Conservation (phyloP, 2,797 vertebrate species). For the Myoxocephalus aenaeus region DNA sequence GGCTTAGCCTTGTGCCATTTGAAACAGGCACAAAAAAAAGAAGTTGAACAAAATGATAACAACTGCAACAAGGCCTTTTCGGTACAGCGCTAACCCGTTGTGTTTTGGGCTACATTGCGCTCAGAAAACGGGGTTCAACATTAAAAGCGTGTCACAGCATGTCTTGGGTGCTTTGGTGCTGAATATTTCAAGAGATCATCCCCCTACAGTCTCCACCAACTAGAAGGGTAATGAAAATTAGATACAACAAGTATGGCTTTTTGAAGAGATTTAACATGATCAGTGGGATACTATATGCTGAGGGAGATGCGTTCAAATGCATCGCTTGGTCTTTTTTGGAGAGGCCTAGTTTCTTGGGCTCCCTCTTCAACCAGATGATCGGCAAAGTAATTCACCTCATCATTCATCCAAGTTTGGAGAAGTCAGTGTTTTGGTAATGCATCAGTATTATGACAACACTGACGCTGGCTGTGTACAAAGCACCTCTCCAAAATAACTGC, state of each 20-base stretch:
- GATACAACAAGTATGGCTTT: constrained; percentile 60
- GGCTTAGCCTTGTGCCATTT: constrained; percentile 26
- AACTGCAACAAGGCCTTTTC: not conserved
- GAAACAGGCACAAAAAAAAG: constrained; percentile 9
- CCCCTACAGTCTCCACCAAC: constrained; percentile 57
- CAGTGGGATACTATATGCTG: constrained; percentile 19
- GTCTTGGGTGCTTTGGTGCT: constrained; percentile 68
- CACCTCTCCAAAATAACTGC: constrained; percentile 72
- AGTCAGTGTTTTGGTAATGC: constrained; percentile 71
- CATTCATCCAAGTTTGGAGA: constrained; percentile 57
- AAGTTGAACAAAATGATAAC: not conserved
- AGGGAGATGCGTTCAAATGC: constrained; percentile 50
- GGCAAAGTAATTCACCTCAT: constrained; percentile 50
- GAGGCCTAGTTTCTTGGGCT: not conserved
- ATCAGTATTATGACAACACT: constrained; percentile 79
- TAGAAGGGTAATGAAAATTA: constrained; percentile 74
- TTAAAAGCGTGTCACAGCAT: constrained; percentile 58
- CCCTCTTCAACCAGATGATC: constrained; percentile 32
- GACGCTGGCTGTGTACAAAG: constrained; percentile 76
- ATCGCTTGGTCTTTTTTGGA: constrained; percentile 61
- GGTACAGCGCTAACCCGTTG: not conserved
- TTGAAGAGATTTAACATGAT: constrained; percentile 63
- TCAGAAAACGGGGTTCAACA: constrained; percentile 37
- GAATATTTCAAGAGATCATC: constrained; percentile 79
- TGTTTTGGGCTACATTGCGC: constrained; percentile 20